phyloP scores from a whole-genome alignment of 1,140 invertebrate genomes.

The Capitella teleta region DNA sequence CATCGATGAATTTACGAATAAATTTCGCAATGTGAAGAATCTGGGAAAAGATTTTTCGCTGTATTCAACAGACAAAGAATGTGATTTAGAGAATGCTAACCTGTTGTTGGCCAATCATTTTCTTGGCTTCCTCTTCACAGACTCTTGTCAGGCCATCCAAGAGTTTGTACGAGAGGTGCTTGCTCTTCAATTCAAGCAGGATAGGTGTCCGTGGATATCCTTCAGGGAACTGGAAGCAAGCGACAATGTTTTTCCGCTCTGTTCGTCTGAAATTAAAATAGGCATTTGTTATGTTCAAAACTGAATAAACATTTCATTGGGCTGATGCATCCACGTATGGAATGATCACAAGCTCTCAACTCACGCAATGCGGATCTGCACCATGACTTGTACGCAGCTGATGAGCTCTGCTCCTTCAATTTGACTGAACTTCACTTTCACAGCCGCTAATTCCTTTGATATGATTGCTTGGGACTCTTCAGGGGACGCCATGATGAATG shows the following conservation, averaged over 20 bases:
- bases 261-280: slow-evolving; percentile 43
- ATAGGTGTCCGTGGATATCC: slow-evolving; percentile 50
- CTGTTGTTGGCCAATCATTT: slow-evolving; percentile 48
- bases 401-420: slow-evolving; percentile 52
- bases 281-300: neutral
- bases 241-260: slow-evolving; percentile 51
- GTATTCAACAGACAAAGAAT: neutral
- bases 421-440: neutral
- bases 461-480: too few species aligned
- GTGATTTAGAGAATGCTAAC: slow-evolving; percentile 13
- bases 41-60: slow-evolving; percentile 25
- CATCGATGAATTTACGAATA: slow-evolving; percentile 55
- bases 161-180: slow-evolving; percentile 54
- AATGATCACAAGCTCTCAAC: slow-evolving; percentile 8
- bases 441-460: neutral
- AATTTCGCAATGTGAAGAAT: slow-evolving; percentile 51
- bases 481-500: too few species aligned
- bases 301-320: neutral
- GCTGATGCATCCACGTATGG: neutral
- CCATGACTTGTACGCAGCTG: slow-evolving; percentile 54
- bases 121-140: slow-evolving; percentile 56
- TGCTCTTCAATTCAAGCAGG: slow-evolving; percentile 62
- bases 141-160: slow-evolving; percentile 52
- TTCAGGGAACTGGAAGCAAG: slow-evolving; percentile 56
- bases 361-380: slow-evolving; percentile 57